Evolutionary conservation across 2,888 invertebrate genomes (phyloP).

Genomic region (Neocrepidodera transversa): DNA sequence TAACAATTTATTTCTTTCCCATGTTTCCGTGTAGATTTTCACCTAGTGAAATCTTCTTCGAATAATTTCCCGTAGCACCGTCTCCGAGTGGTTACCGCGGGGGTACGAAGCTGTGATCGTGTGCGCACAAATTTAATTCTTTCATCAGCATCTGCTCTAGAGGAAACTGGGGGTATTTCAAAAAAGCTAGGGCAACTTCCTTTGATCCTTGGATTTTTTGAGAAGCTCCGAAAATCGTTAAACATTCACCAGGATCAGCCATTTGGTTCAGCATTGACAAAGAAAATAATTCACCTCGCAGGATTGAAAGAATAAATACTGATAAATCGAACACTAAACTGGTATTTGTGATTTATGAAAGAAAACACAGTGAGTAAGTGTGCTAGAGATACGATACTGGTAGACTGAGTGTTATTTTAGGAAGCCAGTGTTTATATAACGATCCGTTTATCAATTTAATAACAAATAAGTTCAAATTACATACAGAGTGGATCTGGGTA

Average conservation of each 20-base stretch:
- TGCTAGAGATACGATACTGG: too few species aligned
- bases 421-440: slow-evolving; percentile 16
- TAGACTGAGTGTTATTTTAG: slow-evolving; percentile 10
- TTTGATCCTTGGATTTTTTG: slow-evolving; percentile 40
- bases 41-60: background rate
- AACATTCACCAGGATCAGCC: slow-evolving; percentile 54
- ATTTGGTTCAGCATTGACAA: slow-evolving; percentile 44
- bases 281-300: background rate
- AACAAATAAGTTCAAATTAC: background rate
- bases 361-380: too few species aligned
- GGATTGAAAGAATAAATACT: background rate
- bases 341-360: too few species aligned
- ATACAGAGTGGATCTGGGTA: too few species aligned
- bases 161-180: slow-evolving; percentile 50
- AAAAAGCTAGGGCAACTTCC: slow-evolving; percentile 34
- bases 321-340: too few species aligned
- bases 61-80: background rate
- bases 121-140: slow-evolving; percentile 53
- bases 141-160: slow-evolving; percentile 51
- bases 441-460: slow-evolving; percentile 2
- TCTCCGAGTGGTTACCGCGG: slow-evolving; percentile 50
- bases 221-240: slow-evolving; percentile 36
- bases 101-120: slow-evolving; percentile 57
- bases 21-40: slow-evolving; percentile 3
- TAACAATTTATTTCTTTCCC: background rate